A percentile compares a stretch with the other conserved stretches of the same genome.
Evolutionary conservation across 2,888 invertebrate species (phyloP).

Genomic region (Ametastegia equiseti): DNA sequence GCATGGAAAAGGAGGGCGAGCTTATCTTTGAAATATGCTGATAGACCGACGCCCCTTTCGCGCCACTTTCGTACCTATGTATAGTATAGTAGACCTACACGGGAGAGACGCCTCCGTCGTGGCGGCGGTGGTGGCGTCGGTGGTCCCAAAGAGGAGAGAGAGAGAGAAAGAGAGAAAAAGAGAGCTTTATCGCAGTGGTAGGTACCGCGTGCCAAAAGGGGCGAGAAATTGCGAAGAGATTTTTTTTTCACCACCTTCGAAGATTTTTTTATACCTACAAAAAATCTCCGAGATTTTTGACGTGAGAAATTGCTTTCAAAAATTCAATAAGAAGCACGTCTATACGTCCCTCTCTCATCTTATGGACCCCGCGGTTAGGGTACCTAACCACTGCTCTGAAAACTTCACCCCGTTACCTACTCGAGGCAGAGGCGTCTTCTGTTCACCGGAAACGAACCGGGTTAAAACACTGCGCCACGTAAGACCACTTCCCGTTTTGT

Average conservation of each 20-base stretch:
- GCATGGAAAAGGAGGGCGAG: slow-evolving; percentile 60
- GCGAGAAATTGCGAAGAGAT: slow-evolving; percentile 66
- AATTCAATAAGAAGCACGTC: slow-evolving; percentile 24
- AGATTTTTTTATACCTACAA: slow-evolving; percentile 19
- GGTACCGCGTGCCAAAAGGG: slow-evolving; percentile 55
- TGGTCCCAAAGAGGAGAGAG: not conserved
- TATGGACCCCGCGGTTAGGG: no score
- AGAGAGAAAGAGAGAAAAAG: no score
- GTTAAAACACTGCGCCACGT: not conserved
- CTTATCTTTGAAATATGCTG: slow-evolving; percentile 76
- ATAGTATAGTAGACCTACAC: slow-evolving; percentile 26
- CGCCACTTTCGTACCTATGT: slow-evolving; percentile 47
- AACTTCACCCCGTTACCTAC: not conserved
- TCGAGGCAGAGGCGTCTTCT: not conserved
- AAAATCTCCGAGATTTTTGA: slow-evolving; percentile 27
- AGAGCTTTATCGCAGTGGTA: slow-evolving; percentile 68
- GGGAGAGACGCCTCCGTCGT: slow-evolving; percentile 6
- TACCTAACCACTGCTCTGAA: no score
- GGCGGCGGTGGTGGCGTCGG: slow-evolving; percentile 22
- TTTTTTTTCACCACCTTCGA: slow-evolving; percentile 55
- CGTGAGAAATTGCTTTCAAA: slow-evolving; percentile 36
- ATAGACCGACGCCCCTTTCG: slow-evolving; percentile 69
- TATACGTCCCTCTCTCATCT: no score
- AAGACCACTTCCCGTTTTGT: slow-evolving; percentile 1
- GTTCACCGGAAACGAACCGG: not conserved